Evolutionary conservation across 2,888 invertebrate species (phyloP).

Genomic region (Chirona hameri): DNA sequence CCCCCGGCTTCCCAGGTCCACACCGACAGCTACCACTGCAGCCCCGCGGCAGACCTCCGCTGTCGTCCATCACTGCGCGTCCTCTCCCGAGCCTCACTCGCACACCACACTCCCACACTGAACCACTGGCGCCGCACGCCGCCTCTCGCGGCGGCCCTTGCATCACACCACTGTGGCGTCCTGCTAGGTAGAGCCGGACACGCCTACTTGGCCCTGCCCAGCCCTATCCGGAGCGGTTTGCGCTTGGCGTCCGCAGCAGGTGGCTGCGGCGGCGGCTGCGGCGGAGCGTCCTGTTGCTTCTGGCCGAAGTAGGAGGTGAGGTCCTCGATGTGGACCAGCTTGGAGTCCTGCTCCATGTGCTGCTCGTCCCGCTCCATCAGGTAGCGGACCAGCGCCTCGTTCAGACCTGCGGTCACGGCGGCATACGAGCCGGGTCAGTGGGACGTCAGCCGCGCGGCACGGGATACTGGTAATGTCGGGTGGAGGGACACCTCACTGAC

Average conservation of each 20-base stretch:
- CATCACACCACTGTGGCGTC: too few relatives aligned
- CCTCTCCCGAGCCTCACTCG: not conserved
- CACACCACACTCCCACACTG: not conserved
- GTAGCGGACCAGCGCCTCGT: constrained; percentile 82
- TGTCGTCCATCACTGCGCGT: not conserved
- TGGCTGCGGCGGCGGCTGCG: not conserved
- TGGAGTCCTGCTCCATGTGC: constrained; percentile 97
- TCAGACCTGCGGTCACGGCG: constrained; percentile 59
- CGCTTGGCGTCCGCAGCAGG: not conserved
- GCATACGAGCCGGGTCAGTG: too few relatives aligned
- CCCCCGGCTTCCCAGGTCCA: too few relatives aligned
- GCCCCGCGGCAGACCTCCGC: not conserved
- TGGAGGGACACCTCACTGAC: not conserved
- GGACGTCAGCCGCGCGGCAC: not conserved
- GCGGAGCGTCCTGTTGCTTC: constrained; percentile 12
- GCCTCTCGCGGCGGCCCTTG: too few relatives aligned
- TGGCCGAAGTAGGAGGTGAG: constrained; percentile 55
- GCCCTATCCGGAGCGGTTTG: not conserved
- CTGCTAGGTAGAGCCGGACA: not conserved
- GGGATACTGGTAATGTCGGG: not conserved
- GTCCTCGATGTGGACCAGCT: constrained; percentile 95
- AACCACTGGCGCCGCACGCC: too few relatives aligned
- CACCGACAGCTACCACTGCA: too few relatives aligned
- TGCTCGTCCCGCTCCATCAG: constrained; percentile 90
- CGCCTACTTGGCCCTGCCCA: not conserved